Base-by-base conservation (phyloP, 2,888 invertebrate genomes). In the Lasius platythorax region DNA sequence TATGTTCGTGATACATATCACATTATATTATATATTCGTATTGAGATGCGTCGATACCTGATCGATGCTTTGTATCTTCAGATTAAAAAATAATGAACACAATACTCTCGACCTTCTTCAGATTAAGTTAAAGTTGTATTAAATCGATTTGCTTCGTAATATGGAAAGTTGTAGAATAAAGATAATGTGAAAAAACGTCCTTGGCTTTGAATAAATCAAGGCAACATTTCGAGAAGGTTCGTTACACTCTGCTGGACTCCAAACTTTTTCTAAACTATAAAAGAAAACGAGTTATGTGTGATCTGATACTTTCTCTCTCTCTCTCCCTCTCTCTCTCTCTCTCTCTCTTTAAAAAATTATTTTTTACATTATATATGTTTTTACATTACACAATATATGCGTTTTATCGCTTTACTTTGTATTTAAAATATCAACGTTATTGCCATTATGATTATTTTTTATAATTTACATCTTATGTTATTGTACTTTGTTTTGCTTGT, bases 131-230 rank as follows among this genome's bases (percentile, higher is more conserved):
- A 53, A 53, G 8, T 72, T 23, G n/a, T 9, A 15, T 37, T n/a
- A 28, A 72, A 37, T 56, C 5, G 1, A 9, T 56, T 72, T 11
- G 4, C 9, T 56, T 56, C 11, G 9, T 72, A 56, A 72, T 56
- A 56, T 1, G 8, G 2, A 50, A 50, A 72, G n/a, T 18, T 2
- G 11, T 8, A 70, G 0, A 4, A 53, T 9, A 37, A 37, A 37
- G 11, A 72, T 37, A n/a, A 0, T 37, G 33, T 33, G 28, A n/a
- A 66, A 66, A 66, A 76, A 66, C 6, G 67, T 76, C 37, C 76
- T 66, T 66, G 67, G 8, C 76, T 66, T 76, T 76, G 67, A 40
- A 76, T 76, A 50, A 53, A 76, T 66, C 50, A 53, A 76, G 67
- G 28, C 28, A 76, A 58, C 53, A 66, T 76, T 75, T 75, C 23